Evolutionary conservation across 1,140 invertebrate species (phyloP).

Genomic region (Musca domestica): DNA sequence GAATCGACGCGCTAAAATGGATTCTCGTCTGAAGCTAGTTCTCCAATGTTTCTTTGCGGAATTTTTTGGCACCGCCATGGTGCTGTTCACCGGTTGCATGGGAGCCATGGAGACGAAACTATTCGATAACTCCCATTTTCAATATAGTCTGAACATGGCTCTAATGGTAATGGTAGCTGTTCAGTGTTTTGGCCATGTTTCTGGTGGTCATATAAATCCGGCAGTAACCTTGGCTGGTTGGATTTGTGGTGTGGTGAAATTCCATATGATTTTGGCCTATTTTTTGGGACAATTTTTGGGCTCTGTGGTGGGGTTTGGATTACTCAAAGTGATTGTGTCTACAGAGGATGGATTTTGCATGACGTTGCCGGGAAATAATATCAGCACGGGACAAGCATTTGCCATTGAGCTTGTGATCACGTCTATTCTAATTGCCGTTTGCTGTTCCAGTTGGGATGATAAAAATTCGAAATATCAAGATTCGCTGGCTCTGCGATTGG

Average conservation of each 20-base stretch:
- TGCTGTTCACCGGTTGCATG: conserved; percentile 74
- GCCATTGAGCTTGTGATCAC: conserved; percentile 54
- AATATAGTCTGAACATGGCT: conserved; percentile 46
- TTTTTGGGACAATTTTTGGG: conserved; percentile 71
- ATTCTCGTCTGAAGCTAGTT: neutral
- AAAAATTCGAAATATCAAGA: neutral
- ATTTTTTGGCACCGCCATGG: conserved; percentile 69
- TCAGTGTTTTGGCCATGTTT: conserved; percentile 76
- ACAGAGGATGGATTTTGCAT: conserved; percentile 63
- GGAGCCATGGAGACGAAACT: conserved; percentile 56
- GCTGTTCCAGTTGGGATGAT: conserved; percentile 54
- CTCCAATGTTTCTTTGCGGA: conserved; percentile 57
- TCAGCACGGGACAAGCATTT: conserved; percentile 55
- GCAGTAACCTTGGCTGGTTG: conserved; percentile 76
- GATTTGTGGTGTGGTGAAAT: conserved; percentile 51
- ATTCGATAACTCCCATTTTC: conserved; percentile 33
- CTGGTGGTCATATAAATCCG: conserved; percentile 87
- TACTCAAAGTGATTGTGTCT: conserved; percentile 56
- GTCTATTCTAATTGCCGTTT: conserved; percentile 48
- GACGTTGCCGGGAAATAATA: conserved; percentile 57
- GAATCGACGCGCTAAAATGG: too few relatives aligned
- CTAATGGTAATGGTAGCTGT: conserved; percentile 52
- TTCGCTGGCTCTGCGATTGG: neutral
- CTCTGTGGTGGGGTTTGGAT: conserved; percentile 64
- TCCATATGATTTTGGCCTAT: conserved; percentile 69